Conservation (phyloP, 2,113 vertebrate genomes). For the cattle (Bos taurus) region ARS-UCD2.0 NC_037329.1:57600501-57601000, state of each 20-base stretch:
- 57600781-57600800: slow-evolving; percentile 33
- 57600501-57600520: slow-evolving; percentile 72
- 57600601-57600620: slow-evolving; percentile 86
- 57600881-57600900: background rate
- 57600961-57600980: background rate
- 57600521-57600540: slow-evolving; percentile 70
- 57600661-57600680: slow-evolving; percentile 53
- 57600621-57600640: slow-evolving; percentile 86
- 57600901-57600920: background rate
- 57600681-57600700: slow-evolving; percentile 57
- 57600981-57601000: background rate
- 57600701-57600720: slow-evolving; percentile 57
- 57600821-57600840: slow-evolving; percentile 20
- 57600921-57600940: background rate
- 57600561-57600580: slow-evolving; percentile 85
- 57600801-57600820: slow-evolving; percentile 46
- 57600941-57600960: background rate
- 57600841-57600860: background rate
- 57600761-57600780: slow-evolving; percentile 56
- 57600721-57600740: background rate
- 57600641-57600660: slow-evolving; percentile 59
- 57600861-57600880: background rate
- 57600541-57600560: slow-evolving; percentile 81
- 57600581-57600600: slow-evolving; percentile 85
- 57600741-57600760: slow-evolving; percentile 56